Conservation (phyloP, 2,797 vertebrate species). For the Phylloscopus collybita region DNA sequence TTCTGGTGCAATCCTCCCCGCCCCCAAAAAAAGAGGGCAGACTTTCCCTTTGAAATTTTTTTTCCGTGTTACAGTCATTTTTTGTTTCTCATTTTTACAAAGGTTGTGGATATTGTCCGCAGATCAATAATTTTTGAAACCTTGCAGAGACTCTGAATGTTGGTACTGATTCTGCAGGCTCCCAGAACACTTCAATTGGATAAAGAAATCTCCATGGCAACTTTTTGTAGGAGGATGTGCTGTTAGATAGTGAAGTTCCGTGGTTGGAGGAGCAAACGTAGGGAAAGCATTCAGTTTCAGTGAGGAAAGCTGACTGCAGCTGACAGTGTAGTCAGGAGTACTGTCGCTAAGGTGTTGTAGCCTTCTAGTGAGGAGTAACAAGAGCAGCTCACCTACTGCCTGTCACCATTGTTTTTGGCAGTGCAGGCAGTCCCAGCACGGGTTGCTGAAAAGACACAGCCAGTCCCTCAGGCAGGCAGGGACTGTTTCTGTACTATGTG, state of each 20-base stretch:
- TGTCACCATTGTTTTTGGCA: neutral
- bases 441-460: neutral
- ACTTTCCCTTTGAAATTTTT: neutral
- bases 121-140: neutral
- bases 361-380: neutral
- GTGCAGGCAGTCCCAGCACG: neutral
- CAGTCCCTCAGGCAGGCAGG: neutral
- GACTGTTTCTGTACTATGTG: neutral
- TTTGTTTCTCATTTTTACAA: neutral
- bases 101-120: neutral
- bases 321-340: neutral
- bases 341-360: neutral
- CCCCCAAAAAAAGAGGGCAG: neutral
- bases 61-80: neutral
- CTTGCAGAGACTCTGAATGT: neutral
- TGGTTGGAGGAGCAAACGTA: neutral
- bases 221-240: neutral
- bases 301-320: neutral
- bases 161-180: neutral
- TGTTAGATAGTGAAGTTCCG: neutral
- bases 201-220: neutral
- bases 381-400: neutral
- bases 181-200: neutral
- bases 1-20: no score
- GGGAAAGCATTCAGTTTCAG: neutral